Conservation (phyloP, 2,888 invertebrate species). For the Macrophya annulata region DNA sequence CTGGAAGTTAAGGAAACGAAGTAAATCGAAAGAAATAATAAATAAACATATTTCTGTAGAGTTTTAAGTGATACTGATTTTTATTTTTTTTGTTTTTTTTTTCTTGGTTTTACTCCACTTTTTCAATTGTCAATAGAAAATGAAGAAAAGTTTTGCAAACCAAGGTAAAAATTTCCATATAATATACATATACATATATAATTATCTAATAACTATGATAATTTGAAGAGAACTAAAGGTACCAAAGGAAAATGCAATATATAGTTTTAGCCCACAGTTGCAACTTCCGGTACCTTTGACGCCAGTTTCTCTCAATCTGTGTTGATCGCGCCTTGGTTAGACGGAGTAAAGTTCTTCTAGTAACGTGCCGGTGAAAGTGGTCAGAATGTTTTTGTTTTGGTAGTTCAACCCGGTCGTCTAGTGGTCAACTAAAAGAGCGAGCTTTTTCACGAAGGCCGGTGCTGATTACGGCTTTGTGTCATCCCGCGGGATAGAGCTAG, state of each 20-base stretch:
- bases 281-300: slow-evolving; percentile 22
- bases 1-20: background rate
- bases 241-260: slow-evolving; percentile 23
- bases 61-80: background rate
- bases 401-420: slow-evolving; percentile 36
- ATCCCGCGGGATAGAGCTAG: slow-evolving; percentile 56
- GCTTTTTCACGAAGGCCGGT: slow-evolving; percentile 30
- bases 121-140: background rate
- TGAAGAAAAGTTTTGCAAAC: background rate
- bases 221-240: background rate
- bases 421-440: slow-evolving; percentile 49
- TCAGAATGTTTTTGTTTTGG: slow-evolving; percentile 32
- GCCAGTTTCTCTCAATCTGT: background rate
- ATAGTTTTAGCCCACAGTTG: background rate
- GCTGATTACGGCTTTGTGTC: slow-evolving; percentile 65
- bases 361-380: slow-evolving; percentile 20
- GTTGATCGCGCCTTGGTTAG: background rate
- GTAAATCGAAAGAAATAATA: slow-evolving; percentile 3
- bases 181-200: background rate
- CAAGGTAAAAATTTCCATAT: background rate
- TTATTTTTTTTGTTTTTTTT: background rate
- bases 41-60: background rate
- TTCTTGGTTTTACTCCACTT: background rate
- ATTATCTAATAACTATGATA: background rate
- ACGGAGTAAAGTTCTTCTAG: slow-evolving; percentile 18